Evolutionary conservation across 2,113 vertebrate species (phyloP).

Genomic region (Podarcis cretensis): DNA sequence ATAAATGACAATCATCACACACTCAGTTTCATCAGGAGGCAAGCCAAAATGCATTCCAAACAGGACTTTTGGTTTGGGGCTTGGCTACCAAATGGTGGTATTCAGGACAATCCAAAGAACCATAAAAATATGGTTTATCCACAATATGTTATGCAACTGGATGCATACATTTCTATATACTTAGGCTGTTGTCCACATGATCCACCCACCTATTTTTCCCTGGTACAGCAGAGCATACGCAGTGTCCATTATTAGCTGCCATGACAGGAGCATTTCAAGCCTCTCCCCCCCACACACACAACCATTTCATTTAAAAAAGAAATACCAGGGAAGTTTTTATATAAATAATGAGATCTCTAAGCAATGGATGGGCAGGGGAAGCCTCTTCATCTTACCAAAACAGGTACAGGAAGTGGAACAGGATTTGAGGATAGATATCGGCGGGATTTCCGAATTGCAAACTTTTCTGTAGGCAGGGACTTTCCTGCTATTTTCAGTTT

Average conservation of each 20-base stretch:
- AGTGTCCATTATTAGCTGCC: not conserved
- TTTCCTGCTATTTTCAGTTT: slow-evolving; percentile 99
- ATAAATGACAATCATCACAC: too few relatives aligned
- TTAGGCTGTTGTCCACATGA: not conserved
- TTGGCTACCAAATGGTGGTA: too few relatives aligned
- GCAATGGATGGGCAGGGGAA: not conserved
- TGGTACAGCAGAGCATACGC: not conserved
- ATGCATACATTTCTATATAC: not conserved
- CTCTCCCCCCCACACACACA: not conserved
- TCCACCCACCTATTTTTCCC: not conserved
- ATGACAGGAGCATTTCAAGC: not conserved
- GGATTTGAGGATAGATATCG: slow-evolving; percentile 89
- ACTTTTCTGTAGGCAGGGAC: slow-evolving; percentile 97
- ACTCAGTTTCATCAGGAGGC: too few relatives aligned
- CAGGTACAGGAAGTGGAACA: slow-evolving; percentile 85
- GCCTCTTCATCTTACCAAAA: slow-evolving; percentile 86
- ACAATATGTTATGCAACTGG: not conserved
- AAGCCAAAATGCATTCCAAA: too few relatives aligned
- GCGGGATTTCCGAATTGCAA: slow-evolving; percentile 95
- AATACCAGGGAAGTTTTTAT: not conserved
- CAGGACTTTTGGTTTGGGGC: too few relatives aligned
- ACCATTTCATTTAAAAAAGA: not conserved
- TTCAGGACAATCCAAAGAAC: too few relatives aligned
- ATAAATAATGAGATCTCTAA: not conserved
- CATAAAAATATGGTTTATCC: too few relatives aligned